Evolutionary conservation across 2,113 vertebrate species (phyloP).

Genomic region (Myxocyprinus asiaticus): DNA sequence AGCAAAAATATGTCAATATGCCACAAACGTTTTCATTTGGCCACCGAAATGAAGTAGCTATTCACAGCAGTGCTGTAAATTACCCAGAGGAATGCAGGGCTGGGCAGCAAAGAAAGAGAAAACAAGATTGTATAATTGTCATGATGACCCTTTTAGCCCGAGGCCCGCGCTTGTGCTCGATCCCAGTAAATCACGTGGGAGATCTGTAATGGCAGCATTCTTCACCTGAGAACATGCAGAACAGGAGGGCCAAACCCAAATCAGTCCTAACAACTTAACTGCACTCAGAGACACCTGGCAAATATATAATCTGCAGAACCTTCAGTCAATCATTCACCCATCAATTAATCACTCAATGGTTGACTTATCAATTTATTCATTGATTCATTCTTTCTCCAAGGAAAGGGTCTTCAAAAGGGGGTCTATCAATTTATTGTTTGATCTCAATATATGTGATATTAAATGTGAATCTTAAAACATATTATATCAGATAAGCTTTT

Average conservation of each 20-base stretch:
- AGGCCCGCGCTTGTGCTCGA: slow-evolving; percentile 35
- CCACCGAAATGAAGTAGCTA: slow-evolving; percentile 75
- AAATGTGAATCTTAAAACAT: too few species aligned
- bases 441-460: too few species aligned
- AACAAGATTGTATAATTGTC: slow-evolving; percentile 59
- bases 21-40: slow-evolving; percentile 82
- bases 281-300: neutral
- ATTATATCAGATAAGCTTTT: too few species aligned
- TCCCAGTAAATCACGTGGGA: slow-evolving; percentile 40
- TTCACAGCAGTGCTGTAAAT: slow-evolving; percentile 80
- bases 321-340: neutral
- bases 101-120: slow-evolving; percentile 59
- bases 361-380: neutral
- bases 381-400: neutral
- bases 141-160: slow-evolving; percentile 49
- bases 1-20: slow-evolving; percentile 82
- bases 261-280: neutral
- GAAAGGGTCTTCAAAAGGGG: too few species aligned
- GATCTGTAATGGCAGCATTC: slow-evolving; percentile 38
- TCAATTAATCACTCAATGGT: neutral
- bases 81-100: slow-evolving; percentile 77
- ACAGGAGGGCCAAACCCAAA: too few species aligned
- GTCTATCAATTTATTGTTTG: too few species aligned
- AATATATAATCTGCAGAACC: neutral
- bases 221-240: slow-evolving; percentile 25